Conservation (phyloP, 2,113 vertebrate genomes). For the Calidris pugnax region DNA sequence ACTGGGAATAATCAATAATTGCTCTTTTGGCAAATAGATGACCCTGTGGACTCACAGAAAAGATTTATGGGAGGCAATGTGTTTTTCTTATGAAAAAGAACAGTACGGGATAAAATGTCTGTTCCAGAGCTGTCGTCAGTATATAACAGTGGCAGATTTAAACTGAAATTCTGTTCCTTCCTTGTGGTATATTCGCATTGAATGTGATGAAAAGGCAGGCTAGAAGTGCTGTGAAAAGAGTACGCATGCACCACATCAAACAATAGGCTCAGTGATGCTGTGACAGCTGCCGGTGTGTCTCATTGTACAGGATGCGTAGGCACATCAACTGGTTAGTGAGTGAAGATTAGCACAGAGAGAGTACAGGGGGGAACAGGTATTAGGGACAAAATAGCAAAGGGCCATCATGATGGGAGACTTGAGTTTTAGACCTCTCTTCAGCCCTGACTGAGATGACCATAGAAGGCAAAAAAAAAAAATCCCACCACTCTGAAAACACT, state of each 20-base stretch:
- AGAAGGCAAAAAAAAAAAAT: neutral
- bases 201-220: slow-evolving; percentile 32
- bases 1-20: slow-evolving; percentile 66
- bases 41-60: slow-evolving; percentile 48
- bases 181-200: neutral
- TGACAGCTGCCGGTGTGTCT: slow-evolving; percentile 18
- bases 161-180: slow-evolving; percentile 24
- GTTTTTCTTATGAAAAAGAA: slow-evolving; percentile 59
- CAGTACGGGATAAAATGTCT: slow-evolving; percentile 42
- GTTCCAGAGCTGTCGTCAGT: slow-evolving; percentile 23
- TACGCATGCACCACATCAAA: slow-evolving; percentile 9
- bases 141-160: slow-evolving; percentile 39
- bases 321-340: neutral
- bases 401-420: neutral
- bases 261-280: neutral
- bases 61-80: slow-evolving; percentile 52
- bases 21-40: slow-evolving; percentile 62
- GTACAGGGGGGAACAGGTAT: neutral
- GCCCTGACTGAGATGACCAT: neutral
- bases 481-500: neutral
- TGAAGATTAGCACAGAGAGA: neutral
- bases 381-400: neutral
- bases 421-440: neutral
- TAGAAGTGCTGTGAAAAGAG: neutral
- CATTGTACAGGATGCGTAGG: neutral